Evolutionary conservation across 2,113 vertebrate species (phyloP).

Genomic region (Podilymbus podiceps): DNA sequence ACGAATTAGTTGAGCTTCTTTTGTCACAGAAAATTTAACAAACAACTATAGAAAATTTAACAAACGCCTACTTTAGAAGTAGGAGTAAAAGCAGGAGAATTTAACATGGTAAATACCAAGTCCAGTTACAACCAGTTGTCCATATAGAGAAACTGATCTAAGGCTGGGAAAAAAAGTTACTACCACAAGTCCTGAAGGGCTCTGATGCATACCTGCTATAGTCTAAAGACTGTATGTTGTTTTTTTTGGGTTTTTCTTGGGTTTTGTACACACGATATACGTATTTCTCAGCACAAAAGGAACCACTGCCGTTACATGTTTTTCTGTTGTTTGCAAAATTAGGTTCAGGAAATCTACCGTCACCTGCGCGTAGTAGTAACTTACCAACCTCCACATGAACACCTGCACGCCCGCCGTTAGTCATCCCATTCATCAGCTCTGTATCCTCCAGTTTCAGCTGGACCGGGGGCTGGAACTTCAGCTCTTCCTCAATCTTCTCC

Average conservation of each 20-base stretch:
- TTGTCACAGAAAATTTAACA: not conserved
- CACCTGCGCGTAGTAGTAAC: not conserved
- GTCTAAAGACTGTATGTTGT: not conserved
- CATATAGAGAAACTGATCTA: not conserved
- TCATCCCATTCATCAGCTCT: constrained; percentile 76
- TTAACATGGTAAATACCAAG: not conserved
- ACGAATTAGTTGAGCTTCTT: not conserved
- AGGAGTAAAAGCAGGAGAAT: not conserved
- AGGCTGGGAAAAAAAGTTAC: not conserved
- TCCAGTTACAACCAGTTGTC: not conserved
- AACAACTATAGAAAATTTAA: not conserved
- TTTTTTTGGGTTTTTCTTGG: not conserved
- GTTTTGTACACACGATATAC: rapidly evolving
- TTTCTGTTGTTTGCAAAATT: rapidly evolving
- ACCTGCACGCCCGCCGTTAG: constrained; percentile 79
- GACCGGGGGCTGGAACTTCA: constrained; percentile 78
- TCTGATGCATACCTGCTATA: not conserved
- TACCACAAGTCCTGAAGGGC: not conserved
- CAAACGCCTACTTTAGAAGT: not conserved
- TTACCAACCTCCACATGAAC: constrained; percentile 78
- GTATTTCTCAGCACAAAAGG: not conserved
- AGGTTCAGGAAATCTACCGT: not conserved
- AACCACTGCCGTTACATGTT: not conserved
- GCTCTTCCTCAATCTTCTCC: constrained; percentile 83
- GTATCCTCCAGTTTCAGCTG: constrained; percentile 81